Base-by-base conservation (phyloP, 2,888 invertebrate genomes). In the Scaptodrosophila latifasciaeformis region DNA sequence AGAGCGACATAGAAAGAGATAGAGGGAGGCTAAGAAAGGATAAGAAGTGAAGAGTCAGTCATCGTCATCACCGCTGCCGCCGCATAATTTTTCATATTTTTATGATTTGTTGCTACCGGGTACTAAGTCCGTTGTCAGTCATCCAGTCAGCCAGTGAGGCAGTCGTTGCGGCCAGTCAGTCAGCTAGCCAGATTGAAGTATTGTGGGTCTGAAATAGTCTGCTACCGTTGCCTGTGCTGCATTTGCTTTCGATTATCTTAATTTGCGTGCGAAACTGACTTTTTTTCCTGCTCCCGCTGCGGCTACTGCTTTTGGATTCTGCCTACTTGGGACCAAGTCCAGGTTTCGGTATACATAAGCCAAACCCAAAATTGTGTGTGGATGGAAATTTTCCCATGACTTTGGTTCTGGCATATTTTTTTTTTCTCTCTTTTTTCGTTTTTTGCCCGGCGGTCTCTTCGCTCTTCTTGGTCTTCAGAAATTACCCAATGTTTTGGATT, bases 221-320 rank as follows among this genome's bases (percentile, higher is more conserved):
- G 68, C 64, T 70, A 65, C 64, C 65, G 67, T 67, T 77, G 65
- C 30, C 24, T 59, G 50, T 52, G 54, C 67, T 78, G 72, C 69
- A 67, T 76, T 76, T 78, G 71, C 81, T 76, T 81, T 80, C 81
- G 83, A 83, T 83, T 83, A 83, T 82, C 83, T 83, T 83, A 83
- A 83, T 83, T 83, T 83, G 83, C 83, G 83, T 83, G 83, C 83
- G 83, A 83, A 83, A 83, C 79, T 81, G 82, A 82, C 64, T 71
- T 76, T 76, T 76, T 76, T n/a, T 74, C 54, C 64, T 37, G 56
- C 43, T 35, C 30, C 17, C 19, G 39, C 54, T 29, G 42, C 39
- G n/a, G 18, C 53, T 29, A 30, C 30, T 19, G 19, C 54, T 13
- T 27, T n/a, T n/a, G n/a, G n/a, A n/a, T n/a, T n/a, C n/a, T n/a